Percentiles rank a stretch among this genome's conserved stretches.
These are phyloP conservation scores for Colinus virginianus DNA, from an alignment of 2,113 vertebrate genomes.

Conservation along the genomic window DNA sequence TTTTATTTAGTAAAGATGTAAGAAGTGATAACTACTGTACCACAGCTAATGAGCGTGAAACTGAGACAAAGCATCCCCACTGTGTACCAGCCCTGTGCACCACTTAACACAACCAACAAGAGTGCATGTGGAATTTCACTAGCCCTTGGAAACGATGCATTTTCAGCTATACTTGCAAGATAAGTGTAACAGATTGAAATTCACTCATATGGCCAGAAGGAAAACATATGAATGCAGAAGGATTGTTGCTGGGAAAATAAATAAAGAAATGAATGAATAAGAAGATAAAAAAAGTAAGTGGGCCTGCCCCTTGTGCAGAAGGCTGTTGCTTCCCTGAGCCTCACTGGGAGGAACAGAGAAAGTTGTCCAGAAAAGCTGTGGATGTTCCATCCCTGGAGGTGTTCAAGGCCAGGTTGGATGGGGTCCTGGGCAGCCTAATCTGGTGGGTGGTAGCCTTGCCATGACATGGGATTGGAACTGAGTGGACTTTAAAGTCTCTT, in stretches of 20 bases:
- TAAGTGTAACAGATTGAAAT: neutral
- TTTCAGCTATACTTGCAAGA: neutral
- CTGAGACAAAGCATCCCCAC: neutral
- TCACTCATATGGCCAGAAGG: neutral
- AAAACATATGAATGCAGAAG: neutral
- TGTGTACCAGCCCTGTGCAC: neutral
- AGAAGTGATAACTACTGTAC: neutral
- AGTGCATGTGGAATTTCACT: neutral
- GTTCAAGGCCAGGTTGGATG: too few relatives aligned
- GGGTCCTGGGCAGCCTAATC: too few relatives aligned
- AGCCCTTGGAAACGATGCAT: neutral
- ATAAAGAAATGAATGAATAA: too few relatives aligned
- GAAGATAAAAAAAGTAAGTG: accelerated
- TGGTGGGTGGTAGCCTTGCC: too few relatives aligned
- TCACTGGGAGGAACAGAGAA: neutral
- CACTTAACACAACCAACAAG: neutral
- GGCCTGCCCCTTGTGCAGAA: neutral
- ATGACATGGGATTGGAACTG: too few relatives aligned
- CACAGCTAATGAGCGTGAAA: neutral
- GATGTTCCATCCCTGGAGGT: too few relatives aligned
- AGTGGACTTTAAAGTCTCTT: too few relatives aligned
- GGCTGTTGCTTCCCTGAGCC: neutral
- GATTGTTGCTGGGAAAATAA: neutral
- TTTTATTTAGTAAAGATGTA: neutral
- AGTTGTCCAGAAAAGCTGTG: too few relatives aligned